phyloP scores from a whole-genome alignment of 2,797 vertebrate species.

The Pteropus rufus region DNA sequence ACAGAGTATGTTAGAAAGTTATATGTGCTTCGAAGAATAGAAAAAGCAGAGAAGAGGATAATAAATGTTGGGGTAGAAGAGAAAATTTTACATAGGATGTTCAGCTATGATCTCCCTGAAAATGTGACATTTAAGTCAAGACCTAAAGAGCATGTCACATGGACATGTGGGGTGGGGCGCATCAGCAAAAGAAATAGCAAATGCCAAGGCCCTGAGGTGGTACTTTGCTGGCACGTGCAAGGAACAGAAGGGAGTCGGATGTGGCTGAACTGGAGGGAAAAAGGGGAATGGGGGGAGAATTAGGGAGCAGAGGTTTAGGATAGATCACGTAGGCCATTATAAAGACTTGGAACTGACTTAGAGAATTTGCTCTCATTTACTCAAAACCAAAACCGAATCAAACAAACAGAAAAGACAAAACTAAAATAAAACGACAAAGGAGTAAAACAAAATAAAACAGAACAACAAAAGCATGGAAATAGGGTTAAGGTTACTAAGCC shows the following conservation, averaged over 20 bases:
- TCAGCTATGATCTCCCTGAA: background rate
- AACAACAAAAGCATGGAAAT: background rate
- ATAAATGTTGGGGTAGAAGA: background rate
- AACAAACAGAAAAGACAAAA: background rate
- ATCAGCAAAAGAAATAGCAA: background rate
- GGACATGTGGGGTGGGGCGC: too few relatives aligned
- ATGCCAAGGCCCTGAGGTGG: background rate
- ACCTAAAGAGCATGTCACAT: background rate
- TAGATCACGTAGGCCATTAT: background rate
- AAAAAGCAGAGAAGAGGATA: background rate
- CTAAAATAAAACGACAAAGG: background rate
- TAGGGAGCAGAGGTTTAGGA: accelerated
- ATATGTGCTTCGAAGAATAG: background rate
- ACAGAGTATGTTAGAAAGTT: background rate
- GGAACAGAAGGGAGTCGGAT: background rate
- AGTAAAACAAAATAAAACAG: background rate
- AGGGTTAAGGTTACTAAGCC: background rate
- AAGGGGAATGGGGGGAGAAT: background rate
- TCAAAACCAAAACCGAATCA: background rate
- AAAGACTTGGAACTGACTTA: background rate
- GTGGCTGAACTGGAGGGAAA: background rate
- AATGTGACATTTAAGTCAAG: background rate
- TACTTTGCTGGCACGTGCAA: background rate
- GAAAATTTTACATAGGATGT: background rate
- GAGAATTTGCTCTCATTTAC: background rate